Percentiles rank a stretch among this genome's conserved stretches.
phyloP scores from a whole-genome alignment of 2,888 invertebrate genomes.

The Fabriciana adippe region DNA sequence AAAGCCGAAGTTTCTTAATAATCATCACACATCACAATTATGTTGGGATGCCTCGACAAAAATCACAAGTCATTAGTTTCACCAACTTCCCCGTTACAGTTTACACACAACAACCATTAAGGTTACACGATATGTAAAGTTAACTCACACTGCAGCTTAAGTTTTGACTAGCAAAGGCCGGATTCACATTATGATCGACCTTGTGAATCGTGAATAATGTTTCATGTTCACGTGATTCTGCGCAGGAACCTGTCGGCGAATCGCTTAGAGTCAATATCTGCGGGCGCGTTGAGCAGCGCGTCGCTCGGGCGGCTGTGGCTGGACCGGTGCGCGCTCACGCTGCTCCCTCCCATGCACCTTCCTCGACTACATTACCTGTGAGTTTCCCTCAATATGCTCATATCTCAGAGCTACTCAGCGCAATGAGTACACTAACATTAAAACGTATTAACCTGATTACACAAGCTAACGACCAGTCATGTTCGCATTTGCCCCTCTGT shows the following conservation, averaged over 20 bases:
- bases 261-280: constrained; percentile 86
- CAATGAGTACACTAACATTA: no score
- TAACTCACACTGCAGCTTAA: no score
- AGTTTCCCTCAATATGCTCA: constrained; percentile 56
- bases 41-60: no score
- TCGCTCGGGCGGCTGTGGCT: constrained; percentile 85
- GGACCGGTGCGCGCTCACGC: constrained; percentile 82
- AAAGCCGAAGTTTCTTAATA: no score
- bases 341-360: constrained; percentile 81
- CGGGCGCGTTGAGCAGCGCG: constrained; percentile 84
- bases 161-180: not conserved
- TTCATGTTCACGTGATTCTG: constrained; percentile 23
- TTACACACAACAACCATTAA: no score
- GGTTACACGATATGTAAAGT: no score
- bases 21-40: no score
- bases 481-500: constrained; percentile 8
- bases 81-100: no score
- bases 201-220: not conserved
- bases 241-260: constrained; percentile 90
- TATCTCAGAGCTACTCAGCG: no score
- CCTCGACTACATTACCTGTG: constrained; percentile 82
- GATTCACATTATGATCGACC: not conserved
- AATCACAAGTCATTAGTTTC: no score
- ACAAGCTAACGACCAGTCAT: constrained; percentile 8
- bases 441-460: not conserved